Evolutionary conservation across 2,113 vertebrate species (phyloP), one percentile per base, ranked within the genome.

Genomic region (Jacana jacana): DNA sequence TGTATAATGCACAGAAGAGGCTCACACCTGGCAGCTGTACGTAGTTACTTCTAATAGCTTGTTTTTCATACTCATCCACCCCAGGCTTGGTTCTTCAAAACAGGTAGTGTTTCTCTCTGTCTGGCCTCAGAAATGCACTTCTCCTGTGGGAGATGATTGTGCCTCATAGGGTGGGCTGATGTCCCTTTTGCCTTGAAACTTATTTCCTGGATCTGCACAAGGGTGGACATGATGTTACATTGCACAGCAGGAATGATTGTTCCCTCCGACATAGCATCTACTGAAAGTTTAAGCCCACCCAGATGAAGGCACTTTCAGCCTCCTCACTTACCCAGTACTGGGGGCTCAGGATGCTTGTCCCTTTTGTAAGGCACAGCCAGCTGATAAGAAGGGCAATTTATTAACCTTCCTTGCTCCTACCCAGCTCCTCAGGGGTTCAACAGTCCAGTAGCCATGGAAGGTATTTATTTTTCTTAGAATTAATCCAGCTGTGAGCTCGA

Each of bases 401-500:
- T 54, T 52, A 91, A 39, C 17, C 51, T 60, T 85, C 11, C 60
- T 82, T 6, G 5, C 39, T 66, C 55, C 15, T 49, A 46, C 31
- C 11, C 40, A 42, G 0, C 3, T 72, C 57, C 44, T 84, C 14
- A 37, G 49, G 42, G 25, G 14, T 76, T 89, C 87, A 66, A 52
- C 57, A 88, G 52, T 66, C 58, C 72, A 85, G 71, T 57, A 85
- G 44, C 60, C 28, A 10, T 19, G 22, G 24, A 77, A 89, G 40
- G 60, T 60, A 86, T 2, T 25, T 90, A 42, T 93, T 98, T 97
- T 95, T 91, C 63, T 96, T 91, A 94, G 48, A 61, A 33, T 48
- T 80, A 92, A 91, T 93, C 75, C 86, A 92, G 22, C 65, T 40
- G 8, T 72, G 84, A 95, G 13, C 8, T 39, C 55, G 27, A 69